Percentiles rank a stretch among this genome's conserved stretches.
Conservation (phyloP, 2,888 invertebrate species). For the Branchipolynoe longqiensis region DNA sequence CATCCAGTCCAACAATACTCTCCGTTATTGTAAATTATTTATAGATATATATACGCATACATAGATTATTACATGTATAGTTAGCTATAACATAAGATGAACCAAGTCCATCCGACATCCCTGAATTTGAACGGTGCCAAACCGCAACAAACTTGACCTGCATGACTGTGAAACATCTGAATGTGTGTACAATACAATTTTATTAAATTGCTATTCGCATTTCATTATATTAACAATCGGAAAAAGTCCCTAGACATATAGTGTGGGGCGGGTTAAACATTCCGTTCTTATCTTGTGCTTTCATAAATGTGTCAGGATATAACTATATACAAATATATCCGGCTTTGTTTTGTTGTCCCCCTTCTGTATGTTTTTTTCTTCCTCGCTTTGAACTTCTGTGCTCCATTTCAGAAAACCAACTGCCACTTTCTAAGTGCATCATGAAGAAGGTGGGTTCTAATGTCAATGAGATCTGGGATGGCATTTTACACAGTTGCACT, state of each 20-base stretch:
- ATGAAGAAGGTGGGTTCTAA: background rate
- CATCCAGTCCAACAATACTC: no score
- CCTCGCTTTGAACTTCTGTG: background rate
- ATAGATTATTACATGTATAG: background rate
- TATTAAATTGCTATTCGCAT: background rate
- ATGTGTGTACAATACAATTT: background rate
- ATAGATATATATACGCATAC: slow-evolving; percentile 26
- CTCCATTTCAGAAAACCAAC: background rate
- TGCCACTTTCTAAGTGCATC: background rate
- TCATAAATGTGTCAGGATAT: background rate
- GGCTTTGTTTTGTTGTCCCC: background rate
- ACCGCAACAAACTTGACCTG: background rate
- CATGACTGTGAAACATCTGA: slow-evolving; percentile 1
- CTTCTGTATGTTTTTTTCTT: background rate
- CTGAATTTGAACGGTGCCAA: slow-evolving; percentile 39
- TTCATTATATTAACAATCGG: background rate
- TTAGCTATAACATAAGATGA: background rate
- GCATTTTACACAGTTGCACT: background rate
- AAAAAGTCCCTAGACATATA: slow-evolving; percentile 2
- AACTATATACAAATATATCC: background rate
- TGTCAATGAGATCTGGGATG: background rate
- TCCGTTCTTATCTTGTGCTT: background rate
- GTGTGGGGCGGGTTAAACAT: background rate
- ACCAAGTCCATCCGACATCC: slow-evolving; percentile 43
- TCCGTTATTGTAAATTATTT: background rate